These are phyloP conservation scores for Phengaris alcon DNA, from an alignment of 2,888 invertebrate genomes.

Conservation along the genomic window DNA sequence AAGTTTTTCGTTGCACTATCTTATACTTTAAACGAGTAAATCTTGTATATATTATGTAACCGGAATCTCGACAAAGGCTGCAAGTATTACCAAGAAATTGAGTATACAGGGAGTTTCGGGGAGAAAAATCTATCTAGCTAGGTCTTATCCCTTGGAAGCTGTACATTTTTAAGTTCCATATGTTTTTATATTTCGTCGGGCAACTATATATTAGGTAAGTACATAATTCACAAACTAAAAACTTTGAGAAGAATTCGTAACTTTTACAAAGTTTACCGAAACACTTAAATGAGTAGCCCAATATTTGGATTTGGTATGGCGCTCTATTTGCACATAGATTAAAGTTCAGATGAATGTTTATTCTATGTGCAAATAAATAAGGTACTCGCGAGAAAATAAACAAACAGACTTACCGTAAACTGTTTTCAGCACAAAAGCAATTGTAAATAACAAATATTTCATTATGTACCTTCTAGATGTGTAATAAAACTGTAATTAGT, in stretches of 20 bases:
- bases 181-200: too few relatives aligned
- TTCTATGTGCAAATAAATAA: too few relatives aligned
- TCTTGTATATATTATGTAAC: too few relatives aligned
- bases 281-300: neutral
- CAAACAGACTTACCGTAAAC: neutral
- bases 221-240: neutral
- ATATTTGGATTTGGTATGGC: neutral
- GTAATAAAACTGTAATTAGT: neutral
- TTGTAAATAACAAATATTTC: constrained; percentile 19
- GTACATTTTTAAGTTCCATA: too few relatives aligned
- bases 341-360: neutral
- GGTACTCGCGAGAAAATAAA: neutral
- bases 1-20: too few relatives aligned
- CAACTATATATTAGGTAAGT: too few relatives aligned
- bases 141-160: too few relatives aligned
- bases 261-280: neutral
- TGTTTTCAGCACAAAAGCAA: constrained; percentile 7
- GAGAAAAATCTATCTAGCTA: too few relatives aligned
- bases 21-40: too few relatives aligned
- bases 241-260: neutral
- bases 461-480: neutral
- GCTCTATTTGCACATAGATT: neutral
- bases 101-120: too few relatives aligned
- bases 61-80: too few relatives aligned
- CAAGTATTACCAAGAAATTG: too few relatives aligned